Evolutionary conservation across 2,113 vertebrate genomes (phyloP).

Genomic region (Paralichthys olivaceus): DNA sequence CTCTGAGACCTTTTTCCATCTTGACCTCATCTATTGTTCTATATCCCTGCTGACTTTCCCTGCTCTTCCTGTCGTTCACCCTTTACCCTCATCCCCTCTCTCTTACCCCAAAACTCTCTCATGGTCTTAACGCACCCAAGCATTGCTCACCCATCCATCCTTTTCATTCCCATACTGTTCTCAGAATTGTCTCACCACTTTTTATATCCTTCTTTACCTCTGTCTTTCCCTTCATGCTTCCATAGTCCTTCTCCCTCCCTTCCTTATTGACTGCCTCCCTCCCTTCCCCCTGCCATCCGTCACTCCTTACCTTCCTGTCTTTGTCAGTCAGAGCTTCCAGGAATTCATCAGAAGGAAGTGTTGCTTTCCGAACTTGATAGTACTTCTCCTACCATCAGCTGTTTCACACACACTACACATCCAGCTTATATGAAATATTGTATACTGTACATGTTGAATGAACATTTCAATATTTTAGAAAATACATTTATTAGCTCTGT

Average conservation of each 20-base stretch:
- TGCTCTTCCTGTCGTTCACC: conserved; percentile 23
- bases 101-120: not conserved
- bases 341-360: conserved; percentile 82
- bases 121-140: not conserved
- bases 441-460: not conserved
- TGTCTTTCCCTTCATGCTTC: conserved; percentile 2
- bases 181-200: not conserved
- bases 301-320: conserved; percentile 77
- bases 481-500: not conserved
- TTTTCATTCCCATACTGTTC: not conserved
- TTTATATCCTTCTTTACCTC: not conserved
- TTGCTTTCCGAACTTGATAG: conserved; percentile 72
- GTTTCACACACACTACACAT: conserved; percentile 24
- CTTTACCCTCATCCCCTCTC: not conserved
- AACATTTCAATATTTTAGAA: not conserved
- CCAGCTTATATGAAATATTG: not conserved
- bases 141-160: not conserved
- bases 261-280: conserved; percentile 14
- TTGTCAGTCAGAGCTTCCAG: conserved; percentile 82
- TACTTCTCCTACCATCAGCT: conserved; percentile 49
- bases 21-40: conserved; percentile 16
- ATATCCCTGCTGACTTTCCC: conserved; percentile 3
- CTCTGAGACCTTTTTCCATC: conserved; percentile 2
- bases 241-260: conserved; percentile 3
- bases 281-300: conserved; percentile 29